phyloP scores from a whole-genome alignment of 2,797 vertebrate species.

The Gambusia yucatana region DNA sequence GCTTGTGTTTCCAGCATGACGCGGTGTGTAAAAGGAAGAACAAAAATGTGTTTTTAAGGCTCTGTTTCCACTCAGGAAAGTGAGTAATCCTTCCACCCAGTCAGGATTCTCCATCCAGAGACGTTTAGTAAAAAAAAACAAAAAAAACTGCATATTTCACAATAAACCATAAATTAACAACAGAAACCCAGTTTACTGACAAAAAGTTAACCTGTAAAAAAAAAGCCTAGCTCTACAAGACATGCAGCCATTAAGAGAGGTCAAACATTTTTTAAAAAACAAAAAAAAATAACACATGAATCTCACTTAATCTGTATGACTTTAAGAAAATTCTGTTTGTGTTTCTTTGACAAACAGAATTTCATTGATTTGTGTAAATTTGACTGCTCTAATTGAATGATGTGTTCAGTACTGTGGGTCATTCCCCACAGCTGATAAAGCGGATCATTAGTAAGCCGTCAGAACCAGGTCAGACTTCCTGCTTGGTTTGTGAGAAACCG shows the following conservation, averaged over 20 bases:
- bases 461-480: neutral
- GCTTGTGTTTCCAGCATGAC: neutral
- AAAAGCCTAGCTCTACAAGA: neutral
- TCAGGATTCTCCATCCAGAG: neutral
- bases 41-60: neutral
- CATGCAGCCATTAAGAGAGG: neutral
- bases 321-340: neutral
- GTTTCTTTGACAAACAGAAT: neutral
- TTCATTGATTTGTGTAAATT: neutral
- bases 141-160: neutral
- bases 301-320: neutral
- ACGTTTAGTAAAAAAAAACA: neutral
- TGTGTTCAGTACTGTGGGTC: neutral
- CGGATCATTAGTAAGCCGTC: neutral
- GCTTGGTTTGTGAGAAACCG: neutral
- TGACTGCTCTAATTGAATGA: neutral
- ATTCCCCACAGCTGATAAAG: neutral
- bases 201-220: neutral
- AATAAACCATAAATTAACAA: neutral
- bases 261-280: no score
- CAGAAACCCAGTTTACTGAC: neutral
- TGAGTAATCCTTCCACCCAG: neutral
- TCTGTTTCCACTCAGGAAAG: neutral
- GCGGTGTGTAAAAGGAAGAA: neutral
- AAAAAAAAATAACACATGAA: no score